Percentiles rank a stretch among this genome's conserved stretches.
phyloP scores from a whole-genome alignment of 2,113 vertebrate genomes.

The Eulemur macaco region DNA sequence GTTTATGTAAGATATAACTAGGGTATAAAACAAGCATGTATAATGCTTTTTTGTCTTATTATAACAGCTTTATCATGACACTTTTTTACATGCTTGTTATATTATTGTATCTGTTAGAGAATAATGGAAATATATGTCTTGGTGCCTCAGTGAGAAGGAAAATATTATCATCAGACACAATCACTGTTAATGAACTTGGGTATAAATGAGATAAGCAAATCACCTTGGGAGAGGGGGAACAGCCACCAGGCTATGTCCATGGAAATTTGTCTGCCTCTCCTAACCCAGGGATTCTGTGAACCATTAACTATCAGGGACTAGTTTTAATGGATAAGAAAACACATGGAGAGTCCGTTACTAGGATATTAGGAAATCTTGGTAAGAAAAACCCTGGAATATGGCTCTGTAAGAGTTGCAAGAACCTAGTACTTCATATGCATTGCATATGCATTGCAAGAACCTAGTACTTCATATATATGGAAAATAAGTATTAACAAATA shows the following conservation, averaged over 20 bases:
- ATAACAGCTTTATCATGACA: neutral
- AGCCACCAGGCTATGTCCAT: neutral
- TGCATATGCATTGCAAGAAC: neutral
- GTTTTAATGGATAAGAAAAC: neutral
- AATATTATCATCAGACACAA: neutral
- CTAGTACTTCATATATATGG: neutral
- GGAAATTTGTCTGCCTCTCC: neutral
- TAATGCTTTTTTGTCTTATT: neutral
- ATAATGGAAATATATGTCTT: neutral
- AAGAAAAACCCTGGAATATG: neutral
- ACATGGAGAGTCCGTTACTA: neutral
- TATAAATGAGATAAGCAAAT: neutral
- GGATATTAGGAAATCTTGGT: neutral
- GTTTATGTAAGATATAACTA: neutral
- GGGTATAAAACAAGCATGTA: neutral
- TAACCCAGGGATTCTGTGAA: neutral
- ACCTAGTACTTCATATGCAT: neutral
- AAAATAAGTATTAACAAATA: neutral
- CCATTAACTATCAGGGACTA: neutral
- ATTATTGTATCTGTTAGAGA: neutral
- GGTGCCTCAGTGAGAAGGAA: neutral
- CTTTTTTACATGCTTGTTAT: neutral
- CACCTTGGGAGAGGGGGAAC: neutral
- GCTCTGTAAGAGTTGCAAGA: neutral
- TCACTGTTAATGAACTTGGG: neutral